These are phyloP conservation scores for Bovichtus diacanthus DNA, from an alignment of 2,797 vertebrate species.

Conservation along the genomic window DNA sequence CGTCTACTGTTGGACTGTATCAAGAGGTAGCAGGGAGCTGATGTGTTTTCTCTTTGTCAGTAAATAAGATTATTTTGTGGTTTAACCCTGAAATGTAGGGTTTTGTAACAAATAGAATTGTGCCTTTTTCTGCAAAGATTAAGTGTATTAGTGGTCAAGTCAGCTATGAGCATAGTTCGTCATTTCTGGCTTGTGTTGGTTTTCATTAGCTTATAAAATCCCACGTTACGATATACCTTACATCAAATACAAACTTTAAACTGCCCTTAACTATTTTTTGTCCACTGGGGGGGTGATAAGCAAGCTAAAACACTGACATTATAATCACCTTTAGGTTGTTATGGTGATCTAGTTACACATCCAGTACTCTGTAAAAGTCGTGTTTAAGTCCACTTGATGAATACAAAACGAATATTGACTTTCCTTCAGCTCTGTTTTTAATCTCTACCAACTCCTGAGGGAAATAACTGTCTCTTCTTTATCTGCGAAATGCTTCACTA, in stretches of 20 bases:
- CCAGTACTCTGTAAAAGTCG: background rate
- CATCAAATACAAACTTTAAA: background rate
- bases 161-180: background rate
- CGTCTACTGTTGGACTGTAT: background rate
- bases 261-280: background rate
- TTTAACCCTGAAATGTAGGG: background rate
- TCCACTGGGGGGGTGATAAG: background rate
- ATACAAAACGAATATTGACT: background rate
- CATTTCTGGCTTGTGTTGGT: background rate
- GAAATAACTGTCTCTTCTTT: background rate
- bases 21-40: background rate
- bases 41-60: background rate
- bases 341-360: background rate
- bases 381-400: background rate
- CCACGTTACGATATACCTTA: background rate
- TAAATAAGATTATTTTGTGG: background rate
- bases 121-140: background rate
- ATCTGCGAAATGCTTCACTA: background rate
- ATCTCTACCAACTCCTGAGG: background rate
- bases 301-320: constrained; percentile 1
- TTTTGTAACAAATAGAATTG: background rate
- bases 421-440: background rate
- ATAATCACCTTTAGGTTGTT: background rate
- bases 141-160: background rate
- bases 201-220: constrained; percentile 2